Conservation (phyloP, 1,140 invertebrate genomes). For the Drosophila funebris region DNA sequence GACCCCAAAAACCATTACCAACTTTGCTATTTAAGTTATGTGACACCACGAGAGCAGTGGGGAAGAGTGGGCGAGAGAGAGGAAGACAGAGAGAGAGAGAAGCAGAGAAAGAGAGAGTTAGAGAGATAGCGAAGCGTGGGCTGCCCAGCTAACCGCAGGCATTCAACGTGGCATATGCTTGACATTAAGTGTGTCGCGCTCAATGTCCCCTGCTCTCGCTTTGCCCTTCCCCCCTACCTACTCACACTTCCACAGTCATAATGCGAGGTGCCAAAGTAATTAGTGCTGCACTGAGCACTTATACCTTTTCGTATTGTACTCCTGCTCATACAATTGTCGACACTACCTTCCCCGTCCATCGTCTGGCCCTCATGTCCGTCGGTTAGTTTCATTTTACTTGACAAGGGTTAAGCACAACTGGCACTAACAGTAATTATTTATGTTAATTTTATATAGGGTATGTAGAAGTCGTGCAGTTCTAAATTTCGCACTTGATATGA, state of each 20-base stretch:
- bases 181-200: constrained; percentile 60
- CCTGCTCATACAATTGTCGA: constrained; percentile 22
- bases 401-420: constrained; percentile 51
- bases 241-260: constrained; percentile 19
- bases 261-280: constrained; percentile 77
- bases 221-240: not conserved
- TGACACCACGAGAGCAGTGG: not conserved
- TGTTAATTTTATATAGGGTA: too few species aligned
- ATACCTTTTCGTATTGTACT: constrained; percentile 28
- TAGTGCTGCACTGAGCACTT: constrained; percentile 67
- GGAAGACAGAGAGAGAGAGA: not conserved
- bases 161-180: constrained; percentile 64
- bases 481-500: too few species aligned
- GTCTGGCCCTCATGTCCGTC: not conserved
- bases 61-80: not conserved
- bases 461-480: too few species aligned
- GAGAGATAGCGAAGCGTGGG: not conserved
- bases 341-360: not conserved
- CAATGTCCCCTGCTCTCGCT: not conserved
- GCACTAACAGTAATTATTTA: too few species aligned
- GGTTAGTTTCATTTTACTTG: constrained; percentile 39
- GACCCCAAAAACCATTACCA: constrained; percentile 8
- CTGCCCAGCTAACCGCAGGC: constrained; percentile 53
- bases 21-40: constrained; percentile 51
- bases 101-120: not conserved